These are phyloP conservation scores for Macropis europaea DNA, from an alignment of 2,888 invertebrate genomes.

Conservation along the genomic window DNA sequence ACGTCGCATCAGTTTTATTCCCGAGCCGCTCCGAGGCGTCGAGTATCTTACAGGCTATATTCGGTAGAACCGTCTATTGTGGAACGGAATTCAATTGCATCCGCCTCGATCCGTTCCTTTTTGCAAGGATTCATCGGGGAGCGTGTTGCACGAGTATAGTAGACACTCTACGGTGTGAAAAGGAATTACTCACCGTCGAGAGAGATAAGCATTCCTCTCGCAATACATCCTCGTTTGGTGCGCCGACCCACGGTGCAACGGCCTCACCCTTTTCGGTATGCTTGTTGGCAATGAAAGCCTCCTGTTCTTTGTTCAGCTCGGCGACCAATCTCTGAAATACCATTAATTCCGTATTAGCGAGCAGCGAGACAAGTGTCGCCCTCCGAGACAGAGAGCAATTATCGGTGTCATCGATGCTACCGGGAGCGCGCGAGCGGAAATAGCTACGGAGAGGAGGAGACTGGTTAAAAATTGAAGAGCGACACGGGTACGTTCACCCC, in stretches of 20 bases:
- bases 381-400: conserved; percentile 30
- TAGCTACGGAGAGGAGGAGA: background rate
- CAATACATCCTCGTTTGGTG: conserved; percentile 95
- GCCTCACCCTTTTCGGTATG: conserved; percentile 86
- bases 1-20: background rate
- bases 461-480: background rate
- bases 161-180: background rate
- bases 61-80: background rate
- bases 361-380: background rate
- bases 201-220: conserved; percentile 97
- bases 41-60: background rate
- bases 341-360: conserved; percentile 45
- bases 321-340: conserved; percentile 93
- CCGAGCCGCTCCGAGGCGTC: background rate
- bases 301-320: conserved; percentile 98
- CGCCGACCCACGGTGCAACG: conserved; percentile 96
- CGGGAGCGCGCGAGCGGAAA: background rate
- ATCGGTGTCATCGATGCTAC: conserved; percentile 30
- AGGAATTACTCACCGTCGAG: conserved; percentile 85
- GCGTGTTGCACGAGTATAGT: background rate
- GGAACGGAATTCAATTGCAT: background rate
- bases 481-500: conserved; percentile 32
- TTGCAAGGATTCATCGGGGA: background rate
- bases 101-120: background rate
- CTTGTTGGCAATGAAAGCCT: conserved; percentile 96